A percentile compares a stretch with the other conserved stretches of the same genome.
Conservation (phyloP, 2,797 vertebrate genomes). For the Buceros bicornis region DNA sequence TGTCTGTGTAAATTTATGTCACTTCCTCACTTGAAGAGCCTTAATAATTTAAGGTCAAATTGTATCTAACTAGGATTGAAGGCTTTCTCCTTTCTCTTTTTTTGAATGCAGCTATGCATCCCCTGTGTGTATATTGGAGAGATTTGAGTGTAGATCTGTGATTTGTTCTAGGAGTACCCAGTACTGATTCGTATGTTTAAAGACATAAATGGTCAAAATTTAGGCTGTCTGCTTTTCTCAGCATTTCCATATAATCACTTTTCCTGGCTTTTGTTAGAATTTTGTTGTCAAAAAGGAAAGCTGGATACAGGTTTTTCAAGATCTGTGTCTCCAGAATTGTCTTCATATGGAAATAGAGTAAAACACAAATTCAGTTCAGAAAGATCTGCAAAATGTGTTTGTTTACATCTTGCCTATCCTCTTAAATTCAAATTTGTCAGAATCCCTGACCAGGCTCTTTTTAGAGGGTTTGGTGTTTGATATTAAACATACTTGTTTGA, state of each 20-base stretch:
- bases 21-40: background rate
- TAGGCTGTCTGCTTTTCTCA: background rate
- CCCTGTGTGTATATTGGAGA: background rate
- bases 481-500: background rate
- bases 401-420: background rate
- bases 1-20: background rate
- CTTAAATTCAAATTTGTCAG: background rate
- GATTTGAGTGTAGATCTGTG: background rate
- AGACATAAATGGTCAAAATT: background rate
- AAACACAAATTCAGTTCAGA: background rate
- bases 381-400: background rate
- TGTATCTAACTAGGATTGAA: background rate
- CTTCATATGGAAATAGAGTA: background rate
- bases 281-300: background rate
- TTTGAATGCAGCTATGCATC: background rate
- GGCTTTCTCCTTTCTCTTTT: background rate
- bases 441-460: background rate
- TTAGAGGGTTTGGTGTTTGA: background rate
- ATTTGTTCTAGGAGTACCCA: background rate
- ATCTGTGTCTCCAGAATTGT: background rate
- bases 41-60: background rate
- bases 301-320: background rate
- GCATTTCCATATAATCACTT: background rate
- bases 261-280: background rate
- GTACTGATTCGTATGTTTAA: background rate